Evolutionary conservation across 2,797 vertebrate species (phyloP), one percentile per base, ranked within the genome.

Genomic region (Malacoraja senta): DNA sequence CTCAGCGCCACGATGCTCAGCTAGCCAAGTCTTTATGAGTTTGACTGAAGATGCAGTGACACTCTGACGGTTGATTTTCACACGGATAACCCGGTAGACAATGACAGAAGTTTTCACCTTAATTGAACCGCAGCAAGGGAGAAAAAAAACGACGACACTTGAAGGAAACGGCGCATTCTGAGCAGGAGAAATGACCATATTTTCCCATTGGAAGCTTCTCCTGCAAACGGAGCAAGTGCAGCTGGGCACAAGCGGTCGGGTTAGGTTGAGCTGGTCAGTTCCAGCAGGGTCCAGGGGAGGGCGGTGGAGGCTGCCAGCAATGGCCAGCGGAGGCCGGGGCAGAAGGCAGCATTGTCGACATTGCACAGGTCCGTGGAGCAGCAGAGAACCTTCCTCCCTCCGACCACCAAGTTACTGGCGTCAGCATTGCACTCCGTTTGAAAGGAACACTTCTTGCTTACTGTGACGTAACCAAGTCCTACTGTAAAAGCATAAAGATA

Each of bases 311-410:
- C 13, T 92, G 38, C 38, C 38, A 92, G 24, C 35, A 58, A 58
- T 0, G 38, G 26, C 71, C 71, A 92, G 90, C 26, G 8, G 10
- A 53, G 71, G 15, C 7, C 76, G 24, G 35, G 29, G 26, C 21
- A 15, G 1, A n/a, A 4, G 71, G 68, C 71, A 10, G 61, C 17
- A 2, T 71, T n/a, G 2, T 53, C 71, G 29, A 1, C 21, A 13
- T 92, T 92, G n/a, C 90, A 92, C 4, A 92, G 68, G 90, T 76
- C 12, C 0, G 90, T 92, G 38, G 72, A n/a, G 13, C 90, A 92
- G 90, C 90, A 92, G 21, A 92, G 9, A 53, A 92, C 13, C 19
- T 92, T 92, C 53, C 35, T 92, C 26, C 90, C 90, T 76, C 90
- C 90, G 17, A 92, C 13, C 21, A 58, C 8, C 17, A 92, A 6